phyloP scores from a whole-genome alignment of 1,140 invertebrate species.

The Coptotermes formosanus region DNA sequence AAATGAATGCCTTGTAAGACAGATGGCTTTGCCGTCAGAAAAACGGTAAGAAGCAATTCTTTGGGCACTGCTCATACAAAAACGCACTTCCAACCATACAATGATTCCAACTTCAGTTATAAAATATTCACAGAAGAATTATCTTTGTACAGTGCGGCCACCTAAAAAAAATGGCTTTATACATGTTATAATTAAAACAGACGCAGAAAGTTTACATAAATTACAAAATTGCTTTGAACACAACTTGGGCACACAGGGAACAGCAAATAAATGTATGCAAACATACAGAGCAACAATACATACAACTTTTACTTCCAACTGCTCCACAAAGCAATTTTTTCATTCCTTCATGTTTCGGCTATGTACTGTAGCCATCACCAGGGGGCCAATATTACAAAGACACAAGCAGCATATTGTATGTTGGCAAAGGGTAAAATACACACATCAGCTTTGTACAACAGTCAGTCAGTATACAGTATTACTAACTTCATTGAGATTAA shows the following conservation, averaged over 20 bases:
- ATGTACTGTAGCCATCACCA: too few relatives aligned
- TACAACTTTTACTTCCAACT: too few relatives aligned
- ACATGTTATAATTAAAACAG: neutral
- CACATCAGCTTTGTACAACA: too few relatives aligned
- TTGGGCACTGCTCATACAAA: neutral
- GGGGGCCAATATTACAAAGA: too few relatives aligned
- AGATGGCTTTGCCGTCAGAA: neutral
- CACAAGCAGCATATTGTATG: too few relatives aligned
- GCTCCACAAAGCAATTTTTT: too few relatives aligned
- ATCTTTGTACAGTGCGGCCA: neutral
- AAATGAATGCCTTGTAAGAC: too few relatives aligned
- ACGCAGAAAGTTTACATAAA: neutral
- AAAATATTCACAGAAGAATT: neutral
- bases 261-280: neutral
- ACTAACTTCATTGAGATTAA: too few relatives aligned
- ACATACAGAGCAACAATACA: too few relatives aligned
- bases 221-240: neutral
- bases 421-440: too few relatives aligned
- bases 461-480: too few relatives aligned
- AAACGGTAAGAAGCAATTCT: neutral
- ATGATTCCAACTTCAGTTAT: neutral
- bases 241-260: neutral
- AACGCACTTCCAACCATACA: neutral
- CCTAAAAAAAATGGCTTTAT: neutral
- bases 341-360: too few relatives aligned